A percentile compares a stretch with the other conserved stretches of the same genome.
These are phyloP conservation scores for Cuculus canorus DNA, from an alignment of 2,797 vertebrate genomes.

Conservation along the genomic window DNA sequence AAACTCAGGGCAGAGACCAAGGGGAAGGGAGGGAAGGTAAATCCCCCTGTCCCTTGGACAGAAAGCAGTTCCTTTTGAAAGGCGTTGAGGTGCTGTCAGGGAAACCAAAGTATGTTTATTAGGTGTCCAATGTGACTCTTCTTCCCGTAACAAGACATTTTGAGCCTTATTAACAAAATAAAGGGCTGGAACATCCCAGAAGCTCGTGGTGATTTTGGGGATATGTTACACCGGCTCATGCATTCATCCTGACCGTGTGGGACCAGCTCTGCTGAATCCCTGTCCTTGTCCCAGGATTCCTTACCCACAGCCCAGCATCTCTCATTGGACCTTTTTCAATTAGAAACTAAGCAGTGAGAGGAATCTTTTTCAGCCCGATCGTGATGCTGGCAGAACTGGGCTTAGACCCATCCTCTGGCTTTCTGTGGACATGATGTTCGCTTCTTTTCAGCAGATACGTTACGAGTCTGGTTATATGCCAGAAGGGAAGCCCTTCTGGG, in stretches of 20 bases:
- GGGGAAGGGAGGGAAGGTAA: neutral
- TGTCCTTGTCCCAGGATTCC: neutral
- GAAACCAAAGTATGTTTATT: neutral
- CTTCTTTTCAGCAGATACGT: neutral
- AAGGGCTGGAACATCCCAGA: neutral
- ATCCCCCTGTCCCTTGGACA: neutral
- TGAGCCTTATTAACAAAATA: neutral
- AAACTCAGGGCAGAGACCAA: neutral
- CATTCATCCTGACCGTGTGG: fast-evolving
- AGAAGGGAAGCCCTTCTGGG: neutral
- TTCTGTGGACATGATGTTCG: neutral
- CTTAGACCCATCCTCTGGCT: neutral
- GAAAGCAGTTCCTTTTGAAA: neutral
- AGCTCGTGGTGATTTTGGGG: neutral
- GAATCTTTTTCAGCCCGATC: neutral
- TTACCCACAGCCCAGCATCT: neutral
- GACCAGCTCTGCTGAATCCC: neutral
- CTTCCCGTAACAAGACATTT: neutral
- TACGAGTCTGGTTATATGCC: neutral
- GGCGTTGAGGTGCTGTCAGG: neutral
- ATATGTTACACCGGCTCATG: fast-evolving
- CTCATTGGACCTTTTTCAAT: neutral
- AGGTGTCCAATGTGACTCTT: neutral
- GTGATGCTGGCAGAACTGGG: fast-evolving
- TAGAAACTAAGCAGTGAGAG: neutral